Evolutionary conservation across 1,140 invertebrate species (phyloP), one percentile per base, ranked within the genome.

Genomic region (Planococcus citri): DNA sequence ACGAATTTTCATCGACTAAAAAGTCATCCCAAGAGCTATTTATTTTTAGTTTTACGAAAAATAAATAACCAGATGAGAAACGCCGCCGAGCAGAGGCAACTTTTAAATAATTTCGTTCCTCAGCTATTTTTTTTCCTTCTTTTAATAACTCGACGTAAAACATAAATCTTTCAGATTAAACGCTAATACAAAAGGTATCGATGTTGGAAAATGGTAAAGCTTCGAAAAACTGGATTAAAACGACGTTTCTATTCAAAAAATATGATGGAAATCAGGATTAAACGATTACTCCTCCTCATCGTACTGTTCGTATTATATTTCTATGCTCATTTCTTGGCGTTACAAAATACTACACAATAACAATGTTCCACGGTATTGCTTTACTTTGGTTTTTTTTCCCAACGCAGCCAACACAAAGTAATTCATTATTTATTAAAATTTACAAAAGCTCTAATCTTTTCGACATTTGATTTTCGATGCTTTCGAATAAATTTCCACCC

Each of bases 371-470:
- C n/a, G n/a, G n/a, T n/a, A n/a, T 51, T 17, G n/a, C 41, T 51
- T 3, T 51, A 9, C 17, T 33, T 33, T 33, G 4, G 4, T 33
- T 33, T 33, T 33, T 33, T 33, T 33, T 33, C 12, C 12, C 29
- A n/a, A 33, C 29, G 29, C 12, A 12, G n/a, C 41, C 17, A 51
- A 9, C 2, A 51, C 10, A 14, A 20, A 51, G 41, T 51, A 51
- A 51, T 51, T 51, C n/a, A 51, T 51, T 51, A 51, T 51, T 51
- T 51, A 51, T 51, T 51, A 20, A 51, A 51, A 51, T 51, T 51
- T 51, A 51, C 41, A 51, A 51, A n/a, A 51, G n/a, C 41, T 20
- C 41, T 51, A 51, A 51, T 51, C 41, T 20, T 17, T 20, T 51
- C 41, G n/a, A 20, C 41, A 20, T 51, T 51, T 20, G 41, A 51